These are phyloP conservation scores for Festucalex cinctus DNA, from an alignment of 2,113 vertebrate species.

Conservation along the genomic window DNA sequence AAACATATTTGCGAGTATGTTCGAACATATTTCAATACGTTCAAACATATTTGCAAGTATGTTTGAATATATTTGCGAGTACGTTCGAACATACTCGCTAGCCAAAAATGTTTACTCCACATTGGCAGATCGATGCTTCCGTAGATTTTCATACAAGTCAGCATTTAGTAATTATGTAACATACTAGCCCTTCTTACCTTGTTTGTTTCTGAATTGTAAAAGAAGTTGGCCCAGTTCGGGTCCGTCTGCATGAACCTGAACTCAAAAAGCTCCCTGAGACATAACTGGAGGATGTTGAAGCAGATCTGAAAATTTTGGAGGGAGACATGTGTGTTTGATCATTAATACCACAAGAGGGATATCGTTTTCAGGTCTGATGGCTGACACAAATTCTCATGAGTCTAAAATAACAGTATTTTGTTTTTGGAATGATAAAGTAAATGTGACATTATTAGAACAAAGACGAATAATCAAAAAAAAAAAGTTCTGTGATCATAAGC, in stretches of 20 bases:
- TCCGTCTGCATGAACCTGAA: conserved; percentile 94
- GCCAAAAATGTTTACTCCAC: too few species aligned
- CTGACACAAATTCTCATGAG: background rate
- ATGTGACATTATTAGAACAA: background rate
- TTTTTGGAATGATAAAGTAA: background rate
- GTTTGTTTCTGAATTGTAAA: conserved; percentile 78
- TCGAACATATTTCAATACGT: too few species aligned
- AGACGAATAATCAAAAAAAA: background rate
- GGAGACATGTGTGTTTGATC: conserved; percentile 4
- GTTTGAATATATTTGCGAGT: too few species aligned
- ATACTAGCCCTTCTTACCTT: conserved; percentile 65
- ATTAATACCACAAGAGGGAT: background rate
- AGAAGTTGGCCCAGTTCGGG: conserved; percentile 93
- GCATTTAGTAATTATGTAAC: background rate
- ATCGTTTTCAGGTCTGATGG: background rate
- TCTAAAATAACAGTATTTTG: background rate
- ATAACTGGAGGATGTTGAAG: conserved; percentile 81
- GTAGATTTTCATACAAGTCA: background rate
- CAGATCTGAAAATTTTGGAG: conserved; percentile 71
- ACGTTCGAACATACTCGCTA: too few species aligned
- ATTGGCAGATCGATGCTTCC: too few species aligned
- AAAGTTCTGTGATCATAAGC: background rate
- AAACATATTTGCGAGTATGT: too few species aligned
- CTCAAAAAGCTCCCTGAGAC: conserved; percentile 85
- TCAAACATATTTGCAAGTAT: too few species aligned